These are phyloP conservation scores for Clinocottus analis DNA, from an alignment of 2,113 vertebrate genomes.

Conservation along the genomic window DNA sequence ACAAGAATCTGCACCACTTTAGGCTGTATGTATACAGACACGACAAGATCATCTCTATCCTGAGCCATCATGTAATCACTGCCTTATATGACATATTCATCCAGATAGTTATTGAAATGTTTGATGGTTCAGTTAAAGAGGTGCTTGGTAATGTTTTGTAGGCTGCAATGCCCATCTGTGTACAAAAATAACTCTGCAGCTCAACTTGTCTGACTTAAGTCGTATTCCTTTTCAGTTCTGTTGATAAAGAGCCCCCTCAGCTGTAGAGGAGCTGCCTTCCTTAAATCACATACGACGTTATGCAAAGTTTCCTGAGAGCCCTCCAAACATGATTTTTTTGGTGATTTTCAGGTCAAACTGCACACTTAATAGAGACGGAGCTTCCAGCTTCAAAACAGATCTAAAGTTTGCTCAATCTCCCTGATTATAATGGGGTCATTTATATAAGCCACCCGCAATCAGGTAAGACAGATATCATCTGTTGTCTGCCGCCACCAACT, in stretches of 20 bases:
- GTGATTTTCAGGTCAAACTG: constrained; percentile 68
- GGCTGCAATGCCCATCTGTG: background rate
- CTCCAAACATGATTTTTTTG: constrained; percentile 62
- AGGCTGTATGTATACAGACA: constrained; percentile 2
- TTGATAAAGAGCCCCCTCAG: constrained; percentile 50
- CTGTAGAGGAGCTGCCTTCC: constrained; percentile 34
- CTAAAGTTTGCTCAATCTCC: constrained; percentile 56
- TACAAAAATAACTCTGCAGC: background rate
- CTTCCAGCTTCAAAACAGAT: constrained; percentile 50
- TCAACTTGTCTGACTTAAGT: constrained; percentile 38
- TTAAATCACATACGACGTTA: constrained; percentile 42
- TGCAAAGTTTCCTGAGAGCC: constrained; percentile 46
- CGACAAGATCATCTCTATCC: background rate
- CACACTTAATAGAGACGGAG: constrained; percentile 54
- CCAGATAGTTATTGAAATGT: background rate
- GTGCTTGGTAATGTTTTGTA: background rate
- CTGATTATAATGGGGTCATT: constrained; percentile 62
- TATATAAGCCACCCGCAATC: constrained; percentile 57
- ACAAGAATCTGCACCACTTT: background rate
- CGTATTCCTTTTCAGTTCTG: constrained; percentile 27
- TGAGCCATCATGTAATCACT: background rate
- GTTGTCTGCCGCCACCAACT: constrained; percentile 36
- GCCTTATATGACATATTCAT: background rate
- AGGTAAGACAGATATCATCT: constrained; percentile 55
- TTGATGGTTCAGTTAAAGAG: constrained; percentile 1